phyloP scores from a whole-genome alignment of 2,797 vertebrate genomes.

The Gorsachius magnificus region DNA sequence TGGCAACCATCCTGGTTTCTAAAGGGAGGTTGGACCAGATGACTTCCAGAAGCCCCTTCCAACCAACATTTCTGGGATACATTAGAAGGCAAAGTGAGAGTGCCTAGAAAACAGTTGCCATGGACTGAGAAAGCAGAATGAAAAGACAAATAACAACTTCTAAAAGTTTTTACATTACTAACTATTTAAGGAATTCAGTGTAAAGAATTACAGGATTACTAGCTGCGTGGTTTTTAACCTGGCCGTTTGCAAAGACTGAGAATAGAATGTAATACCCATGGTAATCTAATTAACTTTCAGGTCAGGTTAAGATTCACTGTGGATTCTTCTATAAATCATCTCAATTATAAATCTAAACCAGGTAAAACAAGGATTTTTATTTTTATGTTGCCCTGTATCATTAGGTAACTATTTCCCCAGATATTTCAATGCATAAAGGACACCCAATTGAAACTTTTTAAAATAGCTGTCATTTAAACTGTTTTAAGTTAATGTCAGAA shows the following conservation, averaged over 20 bases:
- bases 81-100: neutral
- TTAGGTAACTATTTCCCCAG: constrained; percentile 51
- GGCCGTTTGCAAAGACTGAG: neutral
- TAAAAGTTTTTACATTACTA: neutral
- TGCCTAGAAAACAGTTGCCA: neutral
- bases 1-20: constrained; percentile 8
- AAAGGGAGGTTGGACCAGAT: neutral
- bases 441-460: neutral
- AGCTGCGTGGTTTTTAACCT: neutral
- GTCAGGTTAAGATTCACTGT: constrained; percentile 59
- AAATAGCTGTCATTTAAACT: neutral
- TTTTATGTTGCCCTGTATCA: constrained; percentile 48
- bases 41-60: constrained; percentile 2
- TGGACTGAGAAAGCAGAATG: neutral
- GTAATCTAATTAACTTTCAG: constrained; percentile 68
- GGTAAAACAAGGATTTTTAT: constrained; percentile 50
- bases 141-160: neutral
- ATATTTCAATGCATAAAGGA: constrained; percentile 30
- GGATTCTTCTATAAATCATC: constrained; percentile 43
- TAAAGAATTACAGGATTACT: neutral
- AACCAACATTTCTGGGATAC: neutral
- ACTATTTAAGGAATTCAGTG: neutral
- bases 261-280: constrained; percentile 2
- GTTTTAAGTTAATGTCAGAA: neutral
- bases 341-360: constrained; percentile 65